These are phyloP conservation scores for Spicauda simplicius DNA, from an alignment of 2,888 invertebrate genomes.

Conservation along the genomic window DNA sequence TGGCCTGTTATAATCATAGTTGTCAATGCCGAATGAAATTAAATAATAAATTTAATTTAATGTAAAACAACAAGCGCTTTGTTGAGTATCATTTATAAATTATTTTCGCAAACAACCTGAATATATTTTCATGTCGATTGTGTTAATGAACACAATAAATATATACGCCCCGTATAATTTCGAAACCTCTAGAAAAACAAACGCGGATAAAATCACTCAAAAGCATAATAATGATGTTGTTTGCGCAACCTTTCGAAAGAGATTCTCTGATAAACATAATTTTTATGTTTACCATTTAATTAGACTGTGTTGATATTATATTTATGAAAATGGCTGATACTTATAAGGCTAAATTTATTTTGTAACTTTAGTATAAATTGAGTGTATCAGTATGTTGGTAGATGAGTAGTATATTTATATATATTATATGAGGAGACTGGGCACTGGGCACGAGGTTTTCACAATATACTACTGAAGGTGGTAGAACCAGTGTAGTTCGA, in stretches of 20 bases:
- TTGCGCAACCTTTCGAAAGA: conserved; percentile 24
- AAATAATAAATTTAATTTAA: background rate
- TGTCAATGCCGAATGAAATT: no score
- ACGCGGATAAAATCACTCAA: conserved; percentile 26
- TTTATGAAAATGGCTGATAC: background rate
- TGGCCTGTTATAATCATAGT: no score
- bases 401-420: no score
- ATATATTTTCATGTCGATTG: background rate
- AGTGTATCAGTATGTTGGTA: no score
- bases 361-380: no score
- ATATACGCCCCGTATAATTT: conserved; percentile 23
- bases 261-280: conserved; percentile 15
- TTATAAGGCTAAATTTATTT: no score
- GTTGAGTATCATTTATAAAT: conserved; percentile 1
- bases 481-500: no score
- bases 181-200: conserved; percentile 21
- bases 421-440: no score
- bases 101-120: conserved; percentile 4
- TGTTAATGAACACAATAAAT: conserved; percentile 11
- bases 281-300: background rate
- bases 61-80: background rate
- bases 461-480: no score
- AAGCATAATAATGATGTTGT: conserved; percentile 19
- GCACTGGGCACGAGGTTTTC: no score
- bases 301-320: background rate